Evolutionary conservation across 2,888 invertebrate species (phyloP).

Genomic region (Marasmarcha lunaedactyla): DNA sequence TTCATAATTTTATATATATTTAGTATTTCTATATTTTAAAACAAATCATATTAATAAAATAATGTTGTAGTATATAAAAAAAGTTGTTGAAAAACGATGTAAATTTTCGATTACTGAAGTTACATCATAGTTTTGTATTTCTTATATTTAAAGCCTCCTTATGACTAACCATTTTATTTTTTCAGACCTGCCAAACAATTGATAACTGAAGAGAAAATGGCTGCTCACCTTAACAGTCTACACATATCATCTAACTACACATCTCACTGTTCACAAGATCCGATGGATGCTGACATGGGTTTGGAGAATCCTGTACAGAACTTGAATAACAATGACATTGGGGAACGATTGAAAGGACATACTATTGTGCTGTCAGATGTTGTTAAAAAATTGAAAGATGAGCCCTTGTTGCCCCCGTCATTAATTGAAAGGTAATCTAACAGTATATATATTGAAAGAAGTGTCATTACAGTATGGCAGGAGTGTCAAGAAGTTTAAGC

Average conservation of each 20-base stretch:
- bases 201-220: conserved; percentile 88
- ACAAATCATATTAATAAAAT: too few species aligned
- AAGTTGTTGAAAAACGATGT: too few species aligned
- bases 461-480: too few species aligned
- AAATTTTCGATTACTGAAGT: too few species aligned
- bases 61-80: too few species aligned
- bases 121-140: too few species aligned
- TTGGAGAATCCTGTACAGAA: not conserved
- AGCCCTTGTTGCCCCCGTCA: conserved; percentile 75
- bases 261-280: conserved; percentile 31
- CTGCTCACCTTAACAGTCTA: conserved; percentile 80
- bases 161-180: too few species aligned
- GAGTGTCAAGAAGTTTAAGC: too few species aligned
- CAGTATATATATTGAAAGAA: conserved; percentile 4
- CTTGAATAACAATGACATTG: too few species aligned
- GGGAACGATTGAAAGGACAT: conserved; percentile 45
- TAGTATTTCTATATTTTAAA: too few species aligned
- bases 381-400: conserved; percentile 73
- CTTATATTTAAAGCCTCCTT: too few species aligned
- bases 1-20: too few species aligned
- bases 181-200: conserved; percentile 76
- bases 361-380: conserved; percentile 78
- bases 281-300: conserved; percentile 45
- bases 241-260: conserved; percentile 74
- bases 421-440: conserved; percentile 69